Evolutionary conservation across 2,797 vertebrate species (phyloP), one percentile per base, ranked within the genome.

Genomic region (Tiaroga cobitis): DNA sequence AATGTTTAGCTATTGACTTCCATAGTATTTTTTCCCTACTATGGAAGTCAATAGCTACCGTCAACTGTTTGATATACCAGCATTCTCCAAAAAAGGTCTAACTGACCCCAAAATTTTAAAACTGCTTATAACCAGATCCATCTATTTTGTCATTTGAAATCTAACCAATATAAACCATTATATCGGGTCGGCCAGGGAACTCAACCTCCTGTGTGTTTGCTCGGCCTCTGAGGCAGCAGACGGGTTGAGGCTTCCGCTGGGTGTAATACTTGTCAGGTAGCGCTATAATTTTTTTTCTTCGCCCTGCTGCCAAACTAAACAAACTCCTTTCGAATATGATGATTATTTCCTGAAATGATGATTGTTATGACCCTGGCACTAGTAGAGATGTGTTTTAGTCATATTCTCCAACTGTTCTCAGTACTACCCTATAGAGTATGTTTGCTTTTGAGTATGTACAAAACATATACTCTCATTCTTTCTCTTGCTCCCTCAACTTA

Each of bases 401-500:
- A 18, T 59, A 34, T 61, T 65, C 51, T 78, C 34, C 49, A 70
- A 41, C 37, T 70, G 67, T 67, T 75, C 46, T 41, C 18, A 80
- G 29, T 49, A 69, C 59, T 70, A 68, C 21, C 32, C 63, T 49
- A 24, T 78, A 34, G 85, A 56, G 15, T 37, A 37, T 34, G 29
- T n/a, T 76, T 83, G 32, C 24, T 34, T 61, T 46, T 39, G 21
- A 77, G 16, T 56, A 34, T 4, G 8, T 69, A 84, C 34, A 41
- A 69, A 84, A 56, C 68, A 63, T 82, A 67, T 72, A 49, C 72
- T 51, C 56, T 78, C 8, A 5, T 43, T 65, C 32, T 37, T 46
- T 83, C 29, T 65, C 69, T 59, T 49, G 8, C 70, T 16, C 32
- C 10, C 11, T 39, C 18, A 32, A 34, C 86, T 89, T 90, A 87